A percentile compares a stretch with the other conserved stretches of the same genome.
phyloP scores from a whole-genome alignment of 2,113 vertebrate genomes.

The Todiramphus saurophagus region DNA sequence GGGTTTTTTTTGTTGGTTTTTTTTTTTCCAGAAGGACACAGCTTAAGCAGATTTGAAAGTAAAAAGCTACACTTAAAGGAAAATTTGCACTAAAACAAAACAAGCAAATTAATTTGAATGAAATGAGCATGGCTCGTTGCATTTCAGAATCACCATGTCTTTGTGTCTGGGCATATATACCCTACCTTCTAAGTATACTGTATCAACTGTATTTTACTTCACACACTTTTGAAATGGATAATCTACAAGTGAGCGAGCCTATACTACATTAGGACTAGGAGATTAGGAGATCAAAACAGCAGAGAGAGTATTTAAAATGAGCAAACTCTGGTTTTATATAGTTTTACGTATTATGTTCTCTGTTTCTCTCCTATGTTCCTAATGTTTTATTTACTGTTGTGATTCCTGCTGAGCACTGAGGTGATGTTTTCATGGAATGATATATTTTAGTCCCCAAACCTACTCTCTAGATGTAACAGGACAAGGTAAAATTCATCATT shows the following conservation, averaged over 20 bases:
- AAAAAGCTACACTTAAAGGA: conserved; percentile 34
- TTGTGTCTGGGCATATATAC: background rate
- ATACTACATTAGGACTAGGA: background rate
- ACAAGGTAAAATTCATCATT: background rate
- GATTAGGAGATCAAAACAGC: background rate
- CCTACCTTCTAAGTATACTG: background rate
- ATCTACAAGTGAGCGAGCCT: background rate
- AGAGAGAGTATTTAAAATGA: background rate
- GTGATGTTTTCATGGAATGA: background rate
- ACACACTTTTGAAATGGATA: background rate
- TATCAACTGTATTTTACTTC: background rate
- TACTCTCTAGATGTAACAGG: background rate
- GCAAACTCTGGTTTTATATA: background rate
- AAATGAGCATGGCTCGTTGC: background rate
- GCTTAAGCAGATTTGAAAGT: conserved; percentile 40
- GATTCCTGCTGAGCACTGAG: background rate
- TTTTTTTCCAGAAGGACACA: background rate
- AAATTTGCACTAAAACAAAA: background rate
- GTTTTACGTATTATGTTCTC: background rate
- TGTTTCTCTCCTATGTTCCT: background rate
- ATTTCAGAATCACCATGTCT: background rate
- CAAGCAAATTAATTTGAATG: conserved; percentile 3
- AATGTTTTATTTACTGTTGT: background rate
- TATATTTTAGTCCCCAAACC: background rate
- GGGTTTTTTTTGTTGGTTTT: no score